Percentiles rank a stretch among this genome's conserved stretches.
Conservation (phyloP, 2,888 invertebrate species). For the Tholera decimalis region DNA sequence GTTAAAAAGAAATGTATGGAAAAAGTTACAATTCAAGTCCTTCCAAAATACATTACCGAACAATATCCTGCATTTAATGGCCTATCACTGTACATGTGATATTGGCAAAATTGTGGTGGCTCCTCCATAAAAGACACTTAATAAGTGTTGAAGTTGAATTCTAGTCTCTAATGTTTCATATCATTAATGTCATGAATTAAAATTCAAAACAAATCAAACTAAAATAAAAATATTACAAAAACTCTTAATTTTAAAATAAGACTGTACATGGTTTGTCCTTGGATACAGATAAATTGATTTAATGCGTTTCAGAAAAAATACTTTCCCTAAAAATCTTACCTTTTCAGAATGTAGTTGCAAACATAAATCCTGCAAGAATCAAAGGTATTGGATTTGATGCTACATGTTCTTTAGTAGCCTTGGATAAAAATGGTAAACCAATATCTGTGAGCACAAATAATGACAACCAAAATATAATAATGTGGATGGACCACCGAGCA, state of each 20-base stretch:
- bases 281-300: too few relatives aligned
- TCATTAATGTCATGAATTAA: too few relatives aligned
- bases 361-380: conserved; percentile 90
- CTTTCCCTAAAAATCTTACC: background rate
- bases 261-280: too few relatives aligned
- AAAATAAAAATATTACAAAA: background rate
- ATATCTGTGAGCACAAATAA: conserved; percentile 93
- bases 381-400: conserved; percentile 98
- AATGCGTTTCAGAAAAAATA: background rate
- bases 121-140: background rate
- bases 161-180: background rate
- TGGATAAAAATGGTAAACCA: conserved; percentile 94
- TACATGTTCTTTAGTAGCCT: conserved; percentile 97
- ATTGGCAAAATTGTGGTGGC: too few relatives aligned
- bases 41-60: too few relatives aligned
- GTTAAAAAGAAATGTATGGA: background rate
- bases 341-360: conserved; percentile 92
- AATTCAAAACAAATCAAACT: too few relatives aligned
- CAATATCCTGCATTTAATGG: too few relatives aligned
- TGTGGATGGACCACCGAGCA: conserved; percentile 98
- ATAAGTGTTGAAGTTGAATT: background rate
- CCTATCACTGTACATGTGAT: too few relatives aligned
- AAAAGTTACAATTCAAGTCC: background rate
- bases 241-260: too few relatives aligned
- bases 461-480: conserved; percentile 95